phyloP scores from a whole-genome alignment of 2,888 invertebrate species.

The Hedychridium roseum region DNA sequence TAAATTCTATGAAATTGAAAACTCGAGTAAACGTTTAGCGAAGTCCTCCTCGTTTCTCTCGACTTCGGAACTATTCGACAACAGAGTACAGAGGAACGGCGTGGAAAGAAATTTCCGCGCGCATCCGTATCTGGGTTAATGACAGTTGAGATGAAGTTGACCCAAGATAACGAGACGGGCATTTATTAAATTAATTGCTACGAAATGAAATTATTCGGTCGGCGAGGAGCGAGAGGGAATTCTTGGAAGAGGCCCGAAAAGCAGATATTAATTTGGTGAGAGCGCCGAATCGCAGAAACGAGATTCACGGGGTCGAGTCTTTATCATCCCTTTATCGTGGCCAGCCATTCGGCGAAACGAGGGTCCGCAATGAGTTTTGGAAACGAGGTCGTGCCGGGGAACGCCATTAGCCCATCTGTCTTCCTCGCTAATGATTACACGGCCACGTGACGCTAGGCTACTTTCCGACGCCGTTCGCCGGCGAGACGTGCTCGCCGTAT shows the following conservation, averaged over 20 bases:
- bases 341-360: conserved; percentile 19
- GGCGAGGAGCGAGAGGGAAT: no score
- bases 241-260: conserved; percentile 4
- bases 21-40: no score
- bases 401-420: conserved; percentile 52
- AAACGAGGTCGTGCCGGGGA: conserved; percentile 29
- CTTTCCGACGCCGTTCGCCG: conserved; percentile 3
- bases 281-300: not conserved
- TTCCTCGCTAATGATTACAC: conserved; percentile 51
- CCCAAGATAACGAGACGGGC: no score
- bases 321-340: conserved; percentile 26
- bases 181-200: no score
- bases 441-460: conserved; percentile 38
- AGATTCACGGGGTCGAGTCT: conserved; percentile 9
- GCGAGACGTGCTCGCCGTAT: not conserved
- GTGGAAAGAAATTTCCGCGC: no score
- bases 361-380: conserved; percentile 30
- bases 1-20: no score
- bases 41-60: no score
- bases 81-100: no score
- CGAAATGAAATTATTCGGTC: no score
- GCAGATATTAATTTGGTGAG: conserved; percentile 13
- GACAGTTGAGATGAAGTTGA: no score
- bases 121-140: no score
- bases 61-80: no score